These are phyloP conservation scores for Rhabdomys dilectus DNA, from an alignment of 2,113 vertebrate genomes.

Conservation along the genomic window DNA sequence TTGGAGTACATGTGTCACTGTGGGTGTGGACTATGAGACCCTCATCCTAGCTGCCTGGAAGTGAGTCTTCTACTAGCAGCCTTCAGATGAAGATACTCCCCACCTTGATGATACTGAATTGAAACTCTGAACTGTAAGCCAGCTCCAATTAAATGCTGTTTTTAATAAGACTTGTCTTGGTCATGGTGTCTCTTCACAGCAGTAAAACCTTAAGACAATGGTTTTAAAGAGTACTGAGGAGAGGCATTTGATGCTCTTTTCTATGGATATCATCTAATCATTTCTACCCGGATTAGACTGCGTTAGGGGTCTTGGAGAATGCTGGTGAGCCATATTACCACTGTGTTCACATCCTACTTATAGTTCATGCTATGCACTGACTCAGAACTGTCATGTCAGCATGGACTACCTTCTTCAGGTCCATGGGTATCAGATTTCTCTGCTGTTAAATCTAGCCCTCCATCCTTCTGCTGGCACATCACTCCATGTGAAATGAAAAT, in stretches of 20 bases:
- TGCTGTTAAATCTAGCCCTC: not conserved
- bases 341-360: not conserved
- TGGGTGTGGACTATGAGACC: too few relatives aligned
- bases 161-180: too few relatives aligned
- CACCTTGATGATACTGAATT: too few relatives aligned
- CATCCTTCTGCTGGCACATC: not conserved
- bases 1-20: too few relatives aligned
- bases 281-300: not conserved
- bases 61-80: too few relatives aligned
- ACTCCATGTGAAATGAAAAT: not conserved
- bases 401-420: fast-evolving
- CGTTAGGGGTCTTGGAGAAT: not conserved
- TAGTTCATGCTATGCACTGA: fast-evolving
- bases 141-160: too few relatives aligned
- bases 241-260: not conserved
- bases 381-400: too few relatives aligned
- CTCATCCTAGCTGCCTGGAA: too few relatives aligned
- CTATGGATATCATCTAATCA: not conserved
- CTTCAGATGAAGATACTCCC: too few relatives aligned
- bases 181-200: too few relatives aligned
- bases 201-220: too few relatives aligned
- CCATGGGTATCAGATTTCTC: not conserved
- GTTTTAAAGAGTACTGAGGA: not conserved
- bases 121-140: too few relatives aligned
- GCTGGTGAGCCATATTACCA: not conserved